Conservation (phyloP, 2,888 invertebrate genomes). For the Eupithecia centaureata region DNA sequence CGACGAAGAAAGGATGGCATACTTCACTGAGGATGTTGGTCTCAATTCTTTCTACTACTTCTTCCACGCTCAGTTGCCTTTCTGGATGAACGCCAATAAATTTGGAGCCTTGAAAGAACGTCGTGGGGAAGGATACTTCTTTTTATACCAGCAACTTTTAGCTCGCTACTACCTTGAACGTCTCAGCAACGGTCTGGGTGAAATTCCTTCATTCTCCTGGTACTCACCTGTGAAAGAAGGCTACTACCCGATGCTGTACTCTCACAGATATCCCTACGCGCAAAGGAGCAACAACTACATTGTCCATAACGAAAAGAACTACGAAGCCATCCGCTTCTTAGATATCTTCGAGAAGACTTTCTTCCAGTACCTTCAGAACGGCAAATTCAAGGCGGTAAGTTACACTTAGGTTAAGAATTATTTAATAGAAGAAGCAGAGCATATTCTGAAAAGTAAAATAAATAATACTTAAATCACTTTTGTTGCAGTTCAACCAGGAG, state of each 20-base stretch:
- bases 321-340: constrained; percentile 82
- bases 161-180: constrained; percentile 89
- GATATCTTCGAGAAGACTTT: constrained; percentile 83
- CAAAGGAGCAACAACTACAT: constrained; percentile 85
- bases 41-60: constrained; percentile 87
- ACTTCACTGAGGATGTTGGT: constrained; percentile 89
- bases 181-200: constrained; percentile 85
- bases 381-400: constrained; percentile 84
- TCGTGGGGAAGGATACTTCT: constrained; percentile 87
- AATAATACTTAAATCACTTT: background rate
- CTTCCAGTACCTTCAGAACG: constrained; percentile 79
- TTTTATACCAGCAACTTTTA: constrained; percentile 86
- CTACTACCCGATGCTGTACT: constrained; percentile 57
- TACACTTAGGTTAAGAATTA: background rate
- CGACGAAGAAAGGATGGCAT: constrained; percentile 84
- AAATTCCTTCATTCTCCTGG: constrained; percentile 85
- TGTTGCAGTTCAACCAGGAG: constrained; percentile 65
- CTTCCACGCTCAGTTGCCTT: constrained; percentile 85
- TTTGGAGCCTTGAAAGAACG: constrained; percentile 77
- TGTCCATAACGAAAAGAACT: constrained; percentile 76
- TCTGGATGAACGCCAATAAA: constrained; percentile 84
- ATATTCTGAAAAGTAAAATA: background rate
- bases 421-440: background rate
- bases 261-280: constrained; percentile 77
- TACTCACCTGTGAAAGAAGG: constrained; percentile 82